Evolutionary conservation across 2,888 invertebrate species (phyloP).

Genomic region (Watsonalla binaria): DNA sequence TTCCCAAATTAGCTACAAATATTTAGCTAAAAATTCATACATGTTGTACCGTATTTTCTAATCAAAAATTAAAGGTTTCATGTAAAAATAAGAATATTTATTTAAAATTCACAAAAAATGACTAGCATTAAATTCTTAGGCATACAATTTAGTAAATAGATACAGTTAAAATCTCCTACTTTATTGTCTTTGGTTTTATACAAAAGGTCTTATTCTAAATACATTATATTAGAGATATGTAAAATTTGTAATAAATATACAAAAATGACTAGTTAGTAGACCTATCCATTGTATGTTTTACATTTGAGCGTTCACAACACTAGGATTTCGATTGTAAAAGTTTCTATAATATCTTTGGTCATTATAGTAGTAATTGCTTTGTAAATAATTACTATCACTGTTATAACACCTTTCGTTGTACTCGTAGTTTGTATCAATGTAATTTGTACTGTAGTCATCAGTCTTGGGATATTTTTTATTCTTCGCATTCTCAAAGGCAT

Average conservation of each 20-base stretch:
- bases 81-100: no score
- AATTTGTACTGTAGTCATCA: slow-evolving; percentile 37
- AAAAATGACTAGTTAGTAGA: slow-evolving; percentile 25
- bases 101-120: slow-evolving; percentile 41
- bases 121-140: slow-evolving; percentile 58
- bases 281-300: slow-evolving; percentile 18
- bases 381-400: slow-evolving; percentile 43
- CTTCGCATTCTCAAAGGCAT: slow-evolving; percentile 75
- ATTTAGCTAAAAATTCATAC: no score
- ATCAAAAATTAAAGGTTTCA: no score
- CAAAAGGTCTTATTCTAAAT: slow-evolving; percentile 11
- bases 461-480: slow-evolving; percentile 45
- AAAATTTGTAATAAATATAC: slow-evolving; percentile 11
- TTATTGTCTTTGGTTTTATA: slow-evolving; percentile 51
- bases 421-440: slow-evolving; percentile 38
- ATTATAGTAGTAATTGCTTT: slow-evolving; percentile 53
- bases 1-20: no score
- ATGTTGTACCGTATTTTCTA: no score
- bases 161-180: slow-evolving; percentile 2
- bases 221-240: slow-evolving; percentile 8
- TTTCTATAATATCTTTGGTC: slow-evolving; percentile 64
- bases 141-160: slow-evolving; percentile 21
- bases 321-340: slow-evolving; percentile 54
- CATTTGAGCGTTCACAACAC: slow-evolving; percentile 65
- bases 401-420: slow-evolving; percentile 48